phyloP scores from a whole-genome alignment of 2,113 vertebrate species.

The Semicossyphus pulcher region DNA sequence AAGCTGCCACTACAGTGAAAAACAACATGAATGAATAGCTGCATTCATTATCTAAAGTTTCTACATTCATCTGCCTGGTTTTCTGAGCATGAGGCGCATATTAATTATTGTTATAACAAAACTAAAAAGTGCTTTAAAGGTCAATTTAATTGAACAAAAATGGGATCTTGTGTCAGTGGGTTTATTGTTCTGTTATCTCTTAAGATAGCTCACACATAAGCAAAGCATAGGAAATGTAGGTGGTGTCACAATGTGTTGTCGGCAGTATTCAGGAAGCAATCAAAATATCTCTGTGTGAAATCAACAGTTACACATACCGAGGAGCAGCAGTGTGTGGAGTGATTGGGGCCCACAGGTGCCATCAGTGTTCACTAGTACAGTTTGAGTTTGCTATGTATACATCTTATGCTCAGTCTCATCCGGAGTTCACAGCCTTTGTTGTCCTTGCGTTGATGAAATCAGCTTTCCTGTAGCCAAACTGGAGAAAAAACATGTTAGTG shows the following conservation, averaged over 20 bases:
- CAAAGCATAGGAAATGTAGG: not conserved
- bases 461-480: conserved; percentile 89
- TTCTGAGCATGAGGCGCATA: too few relatives aligned
- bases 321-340: not conserved
- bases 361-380: not conserved
- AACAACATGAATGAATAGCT: too few relatives aligned
- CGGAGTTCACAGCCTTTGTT: conserved; percentile 86
- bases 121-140: conserved; percentile 27
- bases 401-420: conserved; percentile 70
- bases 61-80: too few relatives aligned
- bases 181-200: too few relatives aligned
- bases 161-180: too few relatives aligned
- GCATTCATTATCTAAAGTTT: not conserved
- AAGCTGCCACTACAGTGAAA: conserved; percentile 6
- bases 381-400: not conserved
- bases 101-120: too few relatives aligned
- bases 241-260: not conserved
- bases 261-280: not conserved
- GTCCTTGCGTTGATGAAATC: conserved; percentile 91
- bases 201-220: too few relatives aligned
- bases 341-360: not conserved
- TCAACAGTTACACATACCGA: not conserved
- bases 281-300: too few relatives aligned
- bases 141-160: too few relatives aligned
- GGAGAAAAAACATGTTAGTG: conserved; percentile 39